Percentiles rank a stretch among this genome's conserved stretches.
Evolutionary conservation across 2,888 invertebrate species (phyloP).

Genomic region (Zygothrica quintamaculata): DNA sequence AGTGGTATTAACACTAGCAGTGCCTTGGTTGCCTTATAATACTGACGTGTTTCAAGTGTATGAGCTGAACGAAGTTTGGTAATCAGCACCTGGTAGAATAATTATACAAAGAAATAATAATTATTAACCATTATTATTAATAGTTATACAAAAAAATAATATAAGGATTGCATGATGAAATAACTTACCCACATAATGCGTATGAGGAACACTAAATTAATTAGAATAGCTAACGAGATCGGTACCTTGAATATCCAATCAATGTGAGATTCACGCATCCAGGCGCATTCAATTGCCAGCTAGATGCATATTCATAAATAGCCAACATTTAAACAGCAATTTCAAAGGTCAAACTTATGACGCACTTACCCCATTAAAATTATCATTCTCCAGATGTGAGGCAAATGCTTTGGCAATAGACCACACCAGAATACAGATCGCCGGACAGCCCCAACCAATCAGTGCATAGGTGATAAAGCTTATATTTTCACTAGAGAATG

Average conservation of each 20-base stretch:
- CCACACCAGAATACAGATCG: conserved; percentile 82
- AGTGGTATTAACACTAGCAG: conserved; percentile 95
- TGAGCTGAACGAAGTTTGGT: conserved; percentile 96
- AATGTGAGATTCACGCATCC: conserved; percentile 91
- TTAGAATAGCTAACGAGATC: conserved; percentile 90
- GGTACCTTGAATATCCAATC: conserved; percentile 96
- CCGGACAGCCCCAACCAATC: conserved; percentile 90
- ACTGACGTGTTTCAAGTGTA: conserved; percentile 94
- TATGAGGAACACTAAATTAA: conserved; percentile 92
- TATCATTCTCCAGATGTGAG: conserved; percentile 77
- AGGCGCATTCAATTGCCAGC: conserved; percentile 88
- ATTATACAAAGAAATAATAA: too few relatives aligned
- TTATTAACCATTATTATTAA: too few relatives aligned
- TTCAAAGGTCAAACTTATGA: conserved; percentile 8
- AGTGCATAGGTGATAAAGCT: conserved; percentile 91
- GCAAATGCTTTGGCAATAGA: conserved; percentile 83
- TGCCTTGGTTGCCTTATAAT: conserved; percentile 95
- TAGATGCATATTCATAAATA: conserved; percentile 65
- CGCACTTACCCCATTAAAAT: conserved; percentile 82
- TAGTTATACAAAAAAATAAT: too few relatives aligned
- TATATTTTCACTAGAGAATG: conserved; percentile 93
- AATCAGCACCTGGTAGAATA: conserved; percentile 96
- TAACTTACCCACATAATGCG: conserved; percentile 94
- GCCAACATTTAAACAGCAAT: conserved; percentile 2
- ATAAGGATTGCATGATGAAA: not conserved